These are phyloP conservation scores for Rafetus swinhoei DNA, from an alignment of 2,113 vertebrate species.

Conservation along the genomic window DNA sequence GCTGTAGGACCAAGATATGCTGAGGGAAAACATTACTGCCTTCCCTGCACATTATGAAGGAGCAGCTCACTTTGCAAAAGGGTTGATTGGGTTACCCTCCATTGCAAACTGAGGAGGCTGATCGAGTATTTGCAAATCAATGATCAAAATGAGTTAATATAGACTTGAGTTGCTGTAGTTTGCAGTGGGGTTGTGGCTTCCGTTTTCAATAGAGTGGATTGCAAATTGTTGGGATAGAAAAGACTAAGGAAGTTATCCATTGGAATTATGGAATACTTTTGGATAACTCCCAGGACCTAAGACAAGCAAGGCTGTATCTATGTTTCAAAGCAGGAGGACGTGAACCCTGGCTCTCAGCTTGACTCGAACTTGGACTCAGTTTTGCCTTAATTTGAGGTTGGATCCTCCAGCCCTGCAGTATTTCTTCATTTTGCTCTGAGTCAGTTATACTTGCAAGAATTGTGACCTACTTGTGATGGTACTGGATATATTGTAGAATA, in stretches of 20 bases:
- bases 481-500: neutral
- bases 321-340: neutral
- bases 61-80: neutral
- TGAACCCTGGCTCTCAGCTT: neutral
- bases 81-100: neutral
- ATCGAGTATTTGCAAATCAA: neutral
- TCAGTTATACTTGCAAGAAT: neutral
- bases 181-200: neutral
- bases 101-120: neutral
- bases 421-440: neutral
- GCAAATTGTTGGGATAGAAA: neutral
- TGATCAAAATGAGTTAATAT: neutral
- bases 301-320: neutral
- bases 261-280: neutral
- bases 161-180: neutral
- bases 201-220: neutral
- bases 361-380: neutral
- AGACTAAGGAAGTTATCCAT: neutral
- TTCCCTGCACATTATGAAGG: neutral
- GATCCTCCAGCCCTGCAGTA: neutral
- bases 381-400: neutral
- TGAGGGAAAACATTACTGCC: neutral
- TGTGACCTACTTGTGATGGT: neutral
- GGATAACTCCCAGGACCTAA: neutral
- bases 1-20: neutral